Conservation (phyloP, 2,113 vertebrate genomes). For the Fregata magnificens region DNA sequence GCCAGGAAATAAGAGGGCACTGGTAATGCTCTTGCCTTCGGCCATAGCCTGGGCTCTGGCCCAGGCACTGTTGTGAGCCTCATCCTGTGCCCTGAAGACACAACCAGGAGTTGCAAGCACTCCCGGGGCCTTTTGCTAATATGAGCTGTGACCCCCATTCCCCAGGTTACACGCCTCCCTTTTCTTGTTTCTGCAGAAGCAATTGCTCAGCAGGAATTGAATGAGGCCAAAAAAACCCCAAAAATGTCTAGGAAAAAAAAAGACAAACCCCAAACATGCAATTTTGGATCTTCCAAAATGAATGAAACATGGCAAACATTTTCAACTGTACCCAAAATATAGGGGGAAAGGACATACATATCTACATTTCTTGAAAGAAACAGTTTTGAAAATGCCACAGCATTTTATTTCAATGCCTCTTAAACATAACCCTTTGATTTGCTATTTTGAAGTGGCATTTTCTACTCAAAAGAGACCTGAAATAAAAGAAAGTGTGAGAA, state of each 20-base stretch:
- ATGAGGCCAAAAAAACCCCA: rapidly evolving
- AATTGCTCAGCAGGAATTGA: not conserved
- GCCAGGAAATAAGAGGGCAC: not conserved
- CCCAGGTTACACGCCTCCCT: not conserved
- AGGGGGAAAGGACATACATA: not conserved
- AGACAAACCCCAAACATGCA: not conserved
- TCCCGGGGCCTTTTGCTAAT: not conserved
- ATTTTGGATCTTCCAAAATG: conserved; percentile 5
- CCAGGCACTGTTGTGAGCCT: not conserved
- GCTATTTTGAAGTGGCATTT: conserved; percentile 17
- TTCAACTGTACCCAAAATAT: not conserved
- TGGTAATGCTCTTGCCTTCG: not conserved
- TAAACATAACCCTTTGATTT: conserved; percentile 17
- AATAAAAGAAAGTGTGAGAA: conserved; percentile 42
- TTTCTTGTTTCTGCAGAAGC: not conserved
- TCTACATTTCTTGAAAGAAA: not conserved
- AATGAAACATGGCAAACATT: not conserved
- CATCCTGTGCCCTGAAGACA: not conserved
- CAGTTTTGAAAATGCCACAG: not conserved
- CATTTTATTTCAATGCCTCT: not conserved
- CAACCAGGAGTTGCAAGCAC: not conserved
- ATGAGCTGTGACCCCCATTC: not conserved
- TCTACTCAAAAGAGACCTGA: conserved; percentile 1
- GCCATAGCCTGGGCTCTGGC: not conserved
- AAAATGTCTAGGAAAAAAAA: not conserved